Evolutionary conservation across 2,888 invertebrate genomes (phyloP).

Genomic region (Cheilosia vernalis): DNA sequence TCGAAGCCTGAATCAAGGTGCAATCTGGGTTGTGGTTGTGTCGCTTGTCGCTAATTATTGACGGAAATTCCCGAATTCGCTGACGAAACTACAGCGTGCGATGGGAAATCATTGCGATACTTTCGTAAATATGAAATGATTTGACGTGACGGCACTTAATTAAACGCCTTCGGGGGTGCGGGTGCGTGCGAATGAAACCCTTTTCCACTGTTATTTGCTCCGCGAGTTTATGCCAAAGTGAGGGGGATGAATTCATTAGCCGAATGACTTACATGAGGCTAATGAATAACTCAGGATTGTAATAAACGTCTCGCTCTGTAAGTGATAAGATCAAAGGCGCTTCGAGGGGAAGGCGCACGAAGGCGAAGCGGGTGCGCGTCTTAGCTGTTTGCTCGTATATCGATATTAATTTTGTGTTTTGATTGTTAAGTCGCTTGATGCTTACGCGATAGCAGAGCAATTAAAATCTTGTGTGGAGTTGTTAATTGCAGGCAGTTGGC

Average conservation of each 20-base stretch:
- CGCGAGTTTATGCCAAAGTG: slow-evolving; percentile 14
- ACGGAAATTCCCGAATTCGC: slow-evolving; percentile 53
- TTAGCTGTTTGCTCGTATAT: slow-evolving; percentile 52
- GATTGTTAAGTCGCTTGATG: slow-evolving; percentile 67
- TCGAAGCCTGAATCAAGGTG: slow-evolving; percentile 37
- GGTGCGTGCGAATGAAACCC: slow-evolving; percentile 37
- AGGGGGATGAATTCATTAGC: slow-evolving; percentile 65
- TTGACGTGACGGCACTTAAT: slow-evolving; percentile 72
- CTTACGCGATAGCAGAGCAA: slow-evolving; percentile 69
- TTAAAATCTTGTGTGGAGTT: slow-evolving; percentile 65
- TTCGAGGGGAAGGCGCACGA: slow-evolving; percentile 7
- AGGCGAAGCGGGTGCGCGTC: slow-evolving; percentile 31
- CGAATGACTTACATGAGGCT: slow-evolving; percentile 65
- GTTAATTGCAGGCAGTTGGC: slow-evolving; percentile 57
- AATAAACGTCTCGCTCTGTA: slow-evolving; percentile 67
- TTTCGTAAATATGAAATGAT: slow-evolving; percentile 72
- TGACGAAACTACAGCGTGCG: not conserved
- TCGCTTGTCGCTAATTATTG: slow-evolving; percentile 61
- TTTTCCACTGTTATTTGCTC: slow-evolving; percentile 31
- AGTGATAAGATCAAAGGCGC: slow-evolving; percentile 72
- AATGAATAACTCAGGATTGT: slow-evolving; percentile 72
- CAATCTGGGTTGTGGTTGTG: slow-evolving; percentile 10
- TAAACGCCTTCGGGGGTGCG: slow-evolving; percentile 59
- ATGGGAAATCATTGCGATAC: slow-evolving; percentile 55
- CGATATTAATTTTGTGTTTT: slow-evolving; percentile 74